Conservation (phyloP, 2,113 vertebrate genomes). For the Daubentonia madagascariensis region DNA sequence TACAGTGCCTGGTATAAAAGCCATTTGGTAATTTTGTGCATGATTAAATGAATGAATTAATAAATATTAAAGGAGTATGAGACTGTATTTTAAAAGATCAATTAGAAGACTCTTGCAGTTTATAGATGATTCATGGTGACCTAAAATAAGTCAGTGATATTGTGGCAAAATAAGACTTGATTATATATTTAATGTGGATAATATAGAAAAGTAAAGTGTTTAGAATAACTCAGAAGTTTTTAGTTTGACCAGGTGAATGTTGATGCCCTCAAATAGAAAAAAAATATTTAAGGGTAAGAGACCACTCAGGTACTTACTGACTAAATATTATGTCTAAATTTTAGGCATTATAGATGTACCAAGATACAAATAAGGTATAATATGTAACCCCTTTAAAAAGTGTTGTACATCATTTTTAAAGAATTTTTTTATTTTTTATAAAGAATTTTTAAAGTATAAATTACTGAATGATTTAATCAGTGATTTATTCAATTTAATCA, state of each 20-base stretch:
- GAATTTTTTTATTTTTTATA: neutral
- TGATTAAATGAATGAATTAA: neutral
- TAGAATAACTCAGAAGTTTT: neutral
- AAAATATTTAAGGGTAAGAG: neutral
- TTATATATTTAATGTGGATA: neutral
- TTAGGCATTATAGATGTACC: neutral
- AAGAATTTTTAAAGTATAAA: neutral
- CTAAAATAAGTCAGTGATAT: neutral
- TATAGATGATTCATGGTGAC: neutral
- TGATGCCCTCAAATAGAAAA: neutral
- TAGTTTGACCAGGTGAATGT: neutral
- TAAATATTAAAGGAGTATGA: neutral
- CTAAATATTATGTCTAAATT: conserved; percentile 20
- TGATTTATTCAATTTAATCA: neutral
- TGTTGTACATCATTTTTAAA: neutral
- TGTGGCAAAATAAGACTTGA: neutral
- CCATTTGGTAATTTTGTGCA: neutral
- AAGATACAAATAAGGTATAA: neutral
- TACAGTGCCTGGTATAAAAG: neutral
- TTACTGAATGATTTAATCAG: neutral
- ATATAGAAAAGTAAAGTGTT: neutral
- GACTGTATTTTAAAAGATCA: neutral
- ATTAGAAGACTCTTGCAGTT: neutral
- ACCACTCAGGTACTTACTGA: neutral
- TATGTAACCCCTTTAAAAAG: neutral